Evolutionary conservation across 1,140 invertebrate species (phyloP), one percentile per base, ranked within the genome.

Genomic region (Drosophila biarmipes): DNA sequence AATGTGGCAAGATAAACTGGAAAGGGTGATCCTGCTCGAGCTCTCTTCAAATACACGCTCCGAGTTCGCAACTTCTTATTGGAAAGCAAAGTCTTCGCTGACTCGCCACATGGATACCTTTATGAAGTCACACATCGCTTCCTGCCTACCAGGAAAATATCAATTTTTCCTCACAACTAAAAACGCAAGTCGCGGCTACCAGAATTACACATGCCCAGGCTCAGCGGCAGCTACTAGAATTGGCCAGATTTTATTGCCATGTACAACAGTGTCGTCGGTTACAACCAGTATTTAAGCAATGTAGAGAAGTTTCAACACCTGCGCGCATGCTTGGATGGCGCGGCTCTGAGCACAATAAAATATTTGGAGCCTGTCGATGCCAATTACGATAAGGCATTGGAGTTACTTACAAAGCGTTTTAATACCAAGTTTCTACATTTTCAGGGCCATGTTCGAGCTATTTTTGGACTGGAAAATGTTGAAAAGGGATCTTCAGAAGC

Each of bases 321-420:
- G 35, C 35, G 35, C 4, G 35, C 35, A 37, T 37, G 35, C 35
- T 37, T 37, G 14, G 35, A 37, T 14, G 12, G 35, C 35, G 35
- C 35, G 4, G 35, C 35, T 14, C 12, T 37, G 5, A 37, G 4
- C 12, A 37, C 35, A 37, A 37, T 37, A 12, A 37, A 37, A 37
- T 37, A 12, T 5, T n/a, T 37, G 35, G 35, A 37, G 5, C 35
- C 35, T 37, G 35, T 12, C 35, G 35, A 37, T 37, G 35, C 35
- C 12, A 37, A 37, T 14, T 37, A 37, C 12, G 12, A 14, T 37
- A 37, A 37, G 35, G 35, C 35, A 37, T 37, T 37, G 35, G 12
- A 37, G 35, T 37, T 37, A 37, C 35, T 37, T 37, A 37, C 34
- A n/a, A n/a, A n/a, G n/a, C n/a, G n/a, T n/a, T n/a, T n/a, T n/a